Evolutionary conservation across 2,888 invertebrate genomes (phyloP).

Genomic region (Neoscelio sp.): DNA sequence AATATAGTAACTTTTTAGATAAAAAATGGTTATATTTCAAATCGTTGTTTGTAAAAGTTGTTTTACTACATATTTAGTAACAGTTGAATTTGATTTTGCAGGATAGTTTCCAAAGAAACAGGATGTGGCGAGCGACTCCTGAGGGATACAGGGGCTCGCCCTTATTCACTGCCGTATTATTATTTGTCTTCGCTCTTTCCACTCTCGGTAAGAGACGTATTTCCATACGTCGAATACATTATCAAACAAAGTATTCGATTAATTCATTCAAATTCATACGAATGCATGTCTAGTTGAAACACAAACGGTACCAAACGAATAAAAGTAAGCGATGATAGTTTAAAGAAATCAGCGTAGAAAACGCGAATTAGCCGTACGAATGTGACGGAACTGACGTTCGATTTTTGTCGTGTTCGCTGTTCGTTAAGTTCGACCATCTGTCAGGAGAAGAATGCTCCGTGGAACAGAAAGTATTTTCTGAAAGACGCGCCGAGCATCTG

Average conservation of each 20-base stretch:
- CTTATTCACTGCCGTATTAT: slow-evolving; percentile 74
- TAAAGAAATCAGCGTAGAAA: no score
- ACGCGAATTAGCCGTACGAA: no score
- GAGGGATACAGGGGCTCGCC: slow-evolving; percentile 73
- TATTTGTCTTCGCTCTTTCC: slow-evolving; percentile 75
- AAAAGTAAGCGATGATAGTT: no score
- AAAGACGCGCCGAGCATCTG: slow-evolving; percentile 63
- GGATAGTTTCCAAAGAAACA: slow-evolving; percentile 64
- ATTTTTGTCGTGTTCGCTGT: slow-evolving; percentile 1
- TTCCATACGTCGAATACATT: no score
- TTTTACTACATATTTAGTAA: not conserved
- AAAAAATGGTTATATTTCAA: no score
- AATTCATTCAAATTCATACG: no score
- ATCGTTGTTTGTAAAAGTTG: not conserved
- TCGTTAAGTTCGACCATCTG: slow-evolving; percentile 55
- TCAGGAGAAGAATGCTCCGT: slow-evolving; percentile 60
- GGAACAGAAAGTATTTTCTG: slow-evolving; percentile 59
- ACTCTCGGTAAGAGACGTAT: slow-evolving; percentile 78
- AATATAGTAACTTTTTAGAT: no score
- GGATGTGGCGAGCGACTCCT: slow-evolving; percentile 81
- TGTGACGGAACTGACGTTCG: no score
- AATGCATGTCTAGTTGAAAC: no score
- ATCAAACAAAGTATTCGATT: not conserved
- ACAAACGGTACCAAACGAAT: no score
- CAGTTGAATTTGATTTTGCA: slow-evolving; percentile 30